Evolutionary conservation across 37 sponge, comb jelly and placozoan species (phyloP).

Genomic region (Diacarnus erythraeanus): DNA sequence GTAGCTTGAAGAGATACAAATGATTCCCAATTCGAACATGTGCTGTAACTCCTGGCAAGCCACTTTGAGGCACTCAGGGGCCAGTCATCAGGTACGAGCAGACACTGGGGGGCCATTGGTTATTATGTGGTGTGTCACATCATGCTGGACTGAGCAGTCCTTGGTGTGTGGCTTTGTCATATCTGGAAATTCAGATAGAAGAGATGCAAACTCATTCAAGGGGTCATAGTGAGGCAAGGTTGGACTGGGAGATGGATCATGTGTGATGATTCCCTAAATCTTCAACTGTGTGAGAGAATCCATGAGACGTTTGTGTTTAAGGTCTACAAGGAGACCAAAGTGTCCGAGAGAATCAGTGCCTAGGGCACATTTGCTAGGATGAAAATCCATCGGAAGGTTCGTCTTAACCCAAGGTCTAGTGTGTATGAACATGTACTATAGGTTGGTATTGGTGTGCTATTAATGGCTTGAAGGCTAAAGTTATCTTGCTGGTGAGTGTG

Average conservation of each 20-base stretch:
- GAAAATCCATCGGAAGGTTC: slow-evolving; percentile 60
- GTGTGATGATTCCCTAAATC: slow-evolving; percentile 34
- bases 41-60: slow-evolving; percentile 62
- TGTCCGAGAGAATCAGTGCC: slow-evolving; percentile 61
- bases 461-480: slow-evolving; percentile 23
- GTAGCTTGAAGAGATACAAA: slow-evolving; percentile 52
- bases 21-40: slow-evolving; percentile 68
- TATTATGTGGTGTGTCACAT: slow-evolving; percentile 48
- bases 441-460: slow-evolving; percentile 8
- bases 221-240: slow-evolving; percentile 6
- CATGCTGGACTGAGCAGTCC: slow-evolving; percentile 40
- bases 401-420: slow-evolving; percentile 55
- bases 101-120: slow-evolving; percentile 64
- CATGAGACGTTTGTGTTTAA: too few species aligned
- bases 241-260: slow-evolving; percentile 40
- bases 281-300: slow-evolving; percentile 47
- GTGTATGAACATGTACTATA: slow-evolving; percentile 33
- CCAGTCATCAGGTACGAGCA: slow-evolving; percentile 54
- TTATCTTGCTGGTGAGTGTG: neutral
- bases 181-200: slow-evolving; percentile 52
- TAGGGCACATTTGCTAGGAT: slow-evolving; percentile 65
- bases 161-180: slow-evolving; percentile 6
- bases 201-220: slow-evolving; percentile 27
- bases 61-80: slow-evolving; percentile 49
- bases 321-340: slow-evolving; percentile 49